phyloP scores from a whole-genome alignment of 2,797 vertebrate genomes.

The Pterois miles region DNA sequence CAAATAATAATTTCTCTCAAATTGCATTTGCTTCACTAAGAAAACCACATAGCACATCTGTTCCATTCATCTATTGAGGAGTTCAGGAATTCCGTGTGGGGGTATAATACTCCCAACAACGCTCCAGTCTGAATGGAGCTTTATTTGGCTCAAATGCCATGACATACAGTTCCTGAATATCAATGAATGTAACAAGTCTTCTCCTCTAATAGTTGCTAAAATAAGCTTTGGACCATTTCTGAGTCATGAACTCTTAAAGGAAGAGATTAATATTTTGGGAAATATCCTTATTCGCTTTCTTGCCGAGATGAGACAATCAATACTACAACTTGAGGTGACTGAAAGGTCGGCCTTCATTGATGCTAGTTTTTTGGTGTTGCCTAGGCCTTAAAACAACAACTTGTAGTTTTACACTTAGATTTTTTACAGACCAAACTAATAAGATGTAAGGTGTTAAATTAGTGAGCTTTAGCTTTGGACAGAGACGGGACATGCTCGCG shows the following conservation, averaged over 20 bases:
- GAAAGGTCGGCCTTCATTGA: no score
- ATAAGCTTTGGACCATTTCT: neutral
- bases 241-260: neutral
- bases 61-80: slow-evolving; percentile 37
- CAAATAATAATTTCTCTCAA: slow-evolving; percentile 6
- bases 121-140: slow-evolving; percentile 31
- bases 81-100: slow-evolving; percentile 19
- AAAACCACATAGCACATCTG: slow-evolving; percentile 42
- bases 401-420: no score
- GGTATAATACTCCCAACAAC: slow-evolving; percentile 9
- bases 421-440: no score
- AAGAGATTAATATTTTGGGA: no score
- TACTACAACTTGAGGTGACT: no score
- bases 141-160: slow-evolving; percentile 2
- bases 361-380: no score
- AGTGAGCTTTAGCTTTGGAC: no score
- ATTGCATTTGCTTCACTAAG: neutral
- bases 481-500: no score
- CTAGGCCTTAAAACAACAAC: no score
- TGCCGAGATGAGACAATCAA: no score
- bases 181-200: neutral
- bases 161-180: neutral
- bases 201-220: slow-evolving; percentile 4
- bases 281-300: no score
- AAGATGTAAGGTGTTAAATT: no score